Evolutionary conservation across 1,140 invertebrate genomes (phyloP).

Genomic region (Brachionus rubens): DNA sequence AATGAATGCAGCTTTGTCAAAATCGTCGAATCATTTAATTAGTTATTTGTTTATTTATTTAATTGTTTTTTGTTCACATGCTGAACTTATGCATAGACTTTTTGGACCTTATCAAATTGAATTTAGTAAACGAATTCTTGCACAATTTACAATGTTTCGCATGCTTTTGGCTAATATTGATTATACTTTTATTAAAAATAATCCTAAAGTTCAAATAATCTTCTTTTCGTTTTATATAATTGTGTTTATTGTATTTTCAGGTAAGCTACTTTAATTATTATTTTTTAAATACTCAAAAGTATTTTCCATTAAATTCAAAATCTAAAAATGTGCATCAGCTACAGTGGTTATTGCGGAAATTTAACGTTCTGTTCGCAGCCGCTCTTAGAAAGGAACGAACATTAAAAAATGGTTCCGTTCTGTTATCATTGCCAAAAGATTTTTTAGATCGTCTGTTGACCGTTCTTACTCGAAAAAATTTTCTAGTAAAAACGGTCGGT

Average conservation of each 20-base stretch:
- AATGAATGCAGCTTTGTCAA: not conserved
- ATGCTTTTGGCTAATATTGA: conserved; percentile 21
- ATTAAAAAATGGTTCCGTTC: no score
- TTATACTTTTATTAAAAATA: conserved; percentile 3
- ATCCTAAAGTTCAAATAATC: not conserved
- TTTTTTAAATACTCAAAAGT: not conserved
- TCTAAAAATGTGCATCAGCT: not conserved
- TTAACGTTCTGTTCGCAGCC: no score
- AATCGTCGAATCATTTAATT: not conserved
- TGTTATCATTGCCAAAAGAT: no score
- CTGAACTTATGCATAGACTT: conserved; percentile 8
- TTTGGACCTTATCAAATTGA: not conserved
- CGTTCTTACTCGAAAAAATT: no score
- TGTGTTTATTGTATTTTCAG: conserved; percentile 9
- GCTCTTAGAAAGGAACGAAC: no score
- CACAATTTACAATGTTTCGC: conserved; percentile 20
- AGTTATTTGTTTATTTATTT: conserved; percentile 21
- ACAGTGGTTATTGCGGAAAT: no score
- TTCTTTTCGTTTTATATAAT: conserved; percentile 14
- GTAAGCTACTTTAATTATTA: not conserved
- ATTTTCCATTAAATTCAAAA: not conserved
- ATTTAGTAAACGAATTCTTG: not conserved
- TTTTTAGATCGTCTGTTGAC: no score
- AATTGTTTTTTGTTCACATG: not conserved
- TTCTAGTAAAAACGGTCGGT: no score